Evolutionary conservation across 2,113 vertebrate genomes (phyloP).

Genomic region (Spermophilus dauricus): DNA sequence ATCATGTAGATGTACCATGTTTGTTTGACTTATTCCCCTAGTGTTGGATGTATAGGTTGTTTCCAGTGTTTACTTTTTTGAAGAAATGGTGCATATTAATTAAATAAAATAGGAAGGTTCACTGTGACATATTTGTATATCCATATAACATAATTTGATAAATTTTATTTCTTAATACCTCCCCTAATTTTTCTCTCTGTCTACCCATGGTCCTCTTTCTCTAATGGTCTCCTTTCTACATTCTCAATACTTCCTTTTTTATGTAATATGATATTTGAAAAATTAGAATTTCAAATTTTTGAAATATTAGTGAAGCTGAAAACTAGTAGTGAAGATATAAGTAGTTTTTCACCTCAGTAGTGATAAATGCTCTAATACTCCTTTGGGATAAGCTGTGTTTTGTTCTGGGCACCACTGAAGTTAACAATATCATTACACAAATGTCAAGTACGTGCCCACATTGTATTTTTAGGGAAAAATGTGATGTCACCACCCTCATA

Average conservation of each 20-base stretch:
- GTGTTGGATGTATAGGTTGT: neutral
- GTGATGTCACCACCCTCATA: too few relatives aligned
- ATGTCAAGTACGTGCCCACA: too few relatives aligned
- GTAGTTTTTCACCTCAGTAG: neutral
- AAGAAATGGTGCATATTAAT: neutral
- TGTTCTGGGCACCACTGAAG: neutral
- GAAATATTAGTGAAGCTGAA: constrained; percentile 23
- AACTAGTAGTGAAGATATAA: neutral
- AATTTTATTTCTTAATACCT: neutral
- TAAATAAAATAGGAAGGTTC: neutral
- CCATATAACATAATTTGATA: neutral
- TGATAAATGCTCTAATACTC: too few relatives aligned
- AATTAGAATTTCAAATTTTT: constrained; percentile 2
- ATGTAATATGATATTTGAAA: neutral
- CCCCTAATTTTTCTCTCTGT: too few relatives aligned
- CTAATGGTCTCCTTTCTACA: neutral
- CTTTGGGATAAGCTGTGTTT: neutral
- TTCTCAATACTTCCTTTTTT: neutral
- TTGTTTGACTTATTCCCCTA: neutral
- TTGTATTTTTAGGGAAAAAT: too few relatives aligned
- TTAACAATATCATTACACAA: too few relatives aligned
- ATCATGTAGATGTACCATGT: neutral
- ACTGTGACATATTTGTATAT: neutral
- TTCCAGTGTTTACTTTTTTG: neutral
- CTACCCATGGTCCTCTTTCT: neutral